phyloP scores from a whole-genome alignment of 2,113 vertebrate genomes.

The Seriola quinqueradiata region DNA sequence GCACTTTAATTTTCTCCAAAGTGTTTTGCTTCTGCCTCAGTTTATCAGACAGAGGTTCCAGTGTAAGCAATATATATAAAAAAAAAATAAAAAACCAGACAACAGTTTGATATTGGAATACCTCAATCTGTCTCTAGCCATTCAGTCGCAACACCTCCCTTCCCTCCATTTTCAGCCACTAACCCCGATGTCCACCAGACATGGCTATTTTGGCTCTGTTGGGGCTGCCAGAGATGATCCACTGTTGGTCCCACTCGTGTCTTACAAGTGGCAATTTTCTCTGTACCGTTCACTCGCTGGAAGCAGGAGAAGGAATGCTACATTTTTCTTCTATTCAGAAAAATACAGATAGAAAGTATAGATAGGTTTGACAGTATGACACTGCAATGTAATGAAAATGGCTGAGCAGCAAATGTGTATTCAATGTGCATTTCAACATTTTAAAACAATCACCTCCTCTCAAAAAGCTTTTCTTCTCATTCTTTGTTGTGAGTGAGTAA shows the following conservation, averaged over 20 bases:
- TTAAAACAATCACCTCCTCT: too few relatives aligned
- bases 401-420: conserved; percentile 6
- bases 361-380: conserved; percentile 5
- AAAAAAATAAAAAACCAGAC: not conserved
- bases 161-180: too few relatives aligned
- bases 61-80: too few relatives aligned
- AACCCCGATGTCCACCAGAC: too few relatives aligned
- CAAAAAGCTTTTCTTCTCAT: not conserved
- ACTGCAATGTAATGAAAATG: not conserved
- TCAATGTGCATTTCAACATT: conserved; percentile 1
- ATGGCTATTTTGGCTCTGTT: too few relatives aligned
- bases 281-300: too few relatives aligned
- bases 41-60: too few relatives aligned
- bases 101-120: not conserved
- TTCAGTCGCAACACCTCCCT: not conserved
- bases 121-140: not conserved
- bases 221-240: too few relatives aligned
- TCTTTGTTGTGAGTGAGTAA: not conserved
- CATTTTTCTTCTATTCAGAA: not conserved
- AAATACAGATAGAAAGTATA: not conserved
- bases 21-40: not conserved
- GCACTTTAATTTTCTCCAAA: not conserved
- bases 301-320: too few relatives aligned
- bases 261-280: too few relatives aligned
- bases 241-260: too few relatives aligned